These are phyloP conservation scores for Deroplatys truncata DNA, from an alignment of 2,888 invertebrate genomes.

Conservation along the genomic window DNA sequence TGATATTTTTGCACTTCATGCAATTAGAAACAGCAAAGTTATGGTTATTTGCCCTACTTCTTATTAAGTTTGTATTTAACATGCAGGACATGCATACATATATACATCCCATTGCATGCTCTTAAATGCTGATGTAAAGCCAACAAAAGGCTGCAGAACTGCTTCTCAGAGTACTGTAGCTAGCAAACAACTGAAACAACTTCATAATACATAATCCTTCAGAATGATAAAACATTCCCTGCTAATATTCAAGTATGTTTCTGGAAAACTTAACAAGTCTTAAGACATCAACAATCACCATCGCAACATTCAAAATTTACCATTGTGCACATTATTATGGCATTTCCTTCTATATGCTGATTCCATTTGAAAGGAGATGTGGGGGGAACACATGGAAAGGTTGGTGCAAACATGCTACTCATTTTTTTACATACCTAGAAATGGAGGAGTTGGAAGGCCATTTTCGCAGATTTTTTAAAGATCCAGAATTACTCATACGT, in stretches of 20 bases:
- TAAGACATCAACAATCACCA: background rate
- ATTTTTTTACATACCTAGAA: conserved; percentile 34
- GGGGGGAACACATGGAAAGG: background rate
- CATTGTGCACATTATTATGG: background rate
- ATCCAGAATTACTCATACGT: conserved; percentile 46
- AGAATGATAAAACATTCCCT: background rate
- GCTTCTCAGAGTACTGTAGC: background rate
- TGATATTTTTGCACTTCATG: too few relatives aligned
- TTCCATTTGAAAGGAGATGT: background rate
- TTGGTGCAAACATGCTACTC: background rate
- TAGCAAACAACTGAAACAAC: background rate
- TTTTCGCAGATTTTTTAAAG: conserved; percentile 35
- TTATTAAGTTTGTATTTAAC: background rate
- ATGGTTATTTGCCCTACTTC: too few relatives aligned
- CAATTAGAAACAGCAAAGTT: too few relatives aligned
- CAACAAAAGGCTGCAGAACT: too few relatives aligned
- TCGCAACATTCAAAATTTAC: background rate
- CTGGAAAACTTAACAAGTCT: background rate
- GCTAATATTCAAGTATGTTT: background rate
- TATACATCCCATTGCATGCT: too few relatives aligned
- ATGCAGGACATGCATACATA: background rate
- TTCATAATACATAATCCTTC: background rate
- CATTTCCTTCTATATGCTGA: background rate
- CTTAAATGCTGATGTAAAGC: too few relatives aligned
- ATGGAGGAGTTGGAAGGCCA: conserved; percentile 38